phyloP scores from a whole-genome alignment of 64 coral and sea anemone genomes.

The Pocillopora verrucosa region DNA sequence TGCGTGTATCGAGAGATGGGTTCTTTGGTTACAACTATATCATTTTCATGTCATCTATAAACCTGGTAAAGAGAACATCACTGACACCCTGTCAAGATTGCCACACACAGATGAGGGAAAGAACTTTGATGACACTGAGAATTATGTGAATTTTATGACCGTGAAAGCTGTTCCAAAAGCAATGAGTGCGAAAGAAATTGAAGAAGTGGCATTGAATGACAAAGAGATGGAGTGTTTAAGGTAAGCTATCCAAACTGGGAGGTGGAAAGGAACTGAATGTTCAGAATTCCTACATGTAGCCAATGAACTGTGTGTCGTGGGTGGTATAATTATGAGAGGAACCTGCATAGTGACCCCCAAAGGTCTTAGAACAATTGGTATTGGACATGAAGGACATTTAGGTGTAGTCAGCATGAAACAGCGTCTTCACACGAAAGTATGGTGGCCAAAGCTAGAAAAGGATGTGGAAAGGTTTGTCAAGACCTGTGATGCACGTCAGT shows the following conservation, averaged over 20 bases:
- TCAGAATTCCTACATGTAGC: background rate
- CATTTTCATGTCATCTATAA: background rate
- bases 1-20: slow-evolving; percentile 30
- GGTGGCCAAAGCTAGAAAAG: too few species aligned
- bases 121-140: background rate
- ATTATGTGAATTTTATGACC: too few species aligned
- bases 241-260: too few species aligned
- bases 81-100: slow-evolving; percentile 22
- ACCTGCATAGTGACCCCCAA: slow-evolving; percentile 13
- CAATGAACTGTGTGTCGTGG: slow-evolving; percentile 17
- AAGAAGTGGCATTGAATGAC: too few species aligned
- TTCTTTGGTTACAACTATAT: background rate
- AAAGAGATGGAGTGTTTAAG: too few species aligned
- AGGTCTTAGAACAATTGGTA: background rate
- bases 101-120: background rate
- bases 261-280: too few species aligned
- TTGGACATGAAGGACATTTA: slow-evolving; percentile 33
- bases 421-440: too few species aligned
- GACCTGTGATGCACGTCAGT: slow-evolving; percentile 2
- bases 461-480: background rate
- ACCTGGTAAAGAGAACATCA: slow-evolving; percentile 26
- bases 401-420: background rate
- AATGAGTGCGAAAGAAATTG: too few species aligned
- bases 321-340: slow-evolving; percentile 34
- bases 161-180: background rate